phyloP scores from a whole-genome alignment of 1,140 invertebrate species.

The Tribolium castaneum region DNA sequence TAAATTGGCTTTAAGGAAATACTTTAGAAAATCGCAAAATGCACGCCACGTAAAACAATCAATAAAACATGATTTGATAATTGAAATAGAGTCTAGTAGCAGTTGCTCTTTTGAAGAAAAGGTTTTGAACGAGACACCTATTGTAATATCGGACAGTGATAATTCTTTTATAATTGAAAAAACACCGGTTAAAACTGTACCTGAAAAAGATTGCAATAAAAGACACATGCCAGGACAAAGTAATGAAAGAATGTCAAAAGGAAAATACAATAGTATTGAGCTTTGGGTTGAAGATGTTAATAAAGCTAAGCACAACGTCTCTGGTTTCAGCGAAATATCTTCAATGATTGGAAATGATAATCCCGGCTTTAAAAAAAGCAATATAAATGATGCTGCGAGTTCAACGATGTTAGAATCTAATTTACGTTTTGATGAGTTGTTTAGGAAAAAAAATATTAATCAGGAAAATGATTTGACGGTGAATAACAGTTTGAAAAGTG shows the following conservation, averaged over 20 bases:
- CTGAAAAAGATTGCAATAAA: neutral
- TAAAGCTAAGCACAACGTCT: constrained; percentile 32
- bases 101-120: constrained; percentile 34
- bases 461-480: constrained; percentile 35
- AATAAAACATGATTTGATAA: constrained; percentile 46
- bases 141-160: constrained; percentile 47
- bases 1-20: constrained; percentile 56
- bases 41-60: constrained; percentile 49
- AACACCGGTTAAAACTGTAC: neutral
- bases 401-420: constrained; percentile 51
- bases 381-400: constrained; percentile 48
- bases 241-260: neutral
- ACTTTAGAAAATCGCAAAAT: constrained; percentile 50
- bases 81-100: constrained; percentile 45
- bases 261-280: constrained; percentile 46
- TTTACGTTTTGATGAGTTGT: constrained; percentile 57
- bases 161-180: neutral
- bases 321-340: constrained; percentile 54
- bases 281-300: constrained; percentile 51
- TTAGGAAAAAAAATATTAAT: constrained; percentile 47
- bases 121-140: constrained; percentile 16
- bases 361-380: constrained; percentile 22
- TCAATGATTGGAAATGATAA: constrained; percentile 48
- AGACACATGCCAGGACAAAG: neutral
- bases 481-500: constrained; percentile 15